Base-by-base conservation (phyloP, 2,888 invertebrate genomes). In the Tachystola acroxantha region DNA sequence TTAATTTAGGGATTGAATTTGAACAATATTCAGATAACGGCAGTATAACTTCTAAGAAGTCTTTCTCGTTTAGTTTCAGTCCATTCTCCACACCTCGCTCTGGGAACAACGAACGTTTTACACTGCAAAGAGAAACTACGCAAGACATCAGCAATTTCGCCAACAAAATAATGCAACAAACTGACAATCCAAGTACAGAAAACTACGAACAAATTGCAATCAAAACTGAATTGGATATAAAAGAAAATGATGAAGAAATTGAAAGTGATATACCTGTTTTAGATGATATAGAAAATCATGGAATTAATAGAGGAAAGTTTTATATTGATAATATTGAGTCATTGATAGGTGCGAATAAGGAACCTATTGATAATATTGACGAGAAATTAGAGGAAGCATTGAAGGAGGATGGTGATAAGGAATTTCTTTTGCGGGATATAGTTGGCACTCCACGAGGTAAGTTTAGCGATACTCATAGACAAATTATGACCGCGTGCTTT, bases 351-450 rank as follows among this genome's bases (percentile, higher is more conserved):
- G 24, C 11, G 31, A 32, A 22, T 24, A 22, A 33, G 11, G 11
- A 22, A 32, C 11, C 11, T 3, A 2, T 10, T 30, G 13, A 11
- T 48, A 48, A 55, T 7, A 76, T 81, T 35, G 79, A 80, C 39
- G 70, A 49, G 40, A 80, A 81, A 48, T 55, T 85, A 36, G 67
- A 74, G 30, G 57, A 61, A 32, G 82, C 79, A 2, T 57, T 82
- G 38, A 16, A 16, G 16, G 16, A 16, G 3, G 61, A 66, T 37
- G 58, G 71, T 54, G 55, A 56, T 3, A 63, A 58, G 37, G 56
- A 69, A 29, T 59, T 72, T 39, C 56, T 56, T 16, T 50, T 85
- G 9, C 69, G 76, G 12, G 68, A 72, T 31, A 43, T 86, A 33
- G 50, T 85, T 28, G 49, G 53, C 25, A 72, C 81, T 9, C 79